Percentiles rank a stretch among this genome's conserved stretches.
These are phyloP conservation scores for Syngnathus rostellatus DNA, from an alignment of 2,797 vertebrate genomes.

Conservation along the genomic window DNA sequence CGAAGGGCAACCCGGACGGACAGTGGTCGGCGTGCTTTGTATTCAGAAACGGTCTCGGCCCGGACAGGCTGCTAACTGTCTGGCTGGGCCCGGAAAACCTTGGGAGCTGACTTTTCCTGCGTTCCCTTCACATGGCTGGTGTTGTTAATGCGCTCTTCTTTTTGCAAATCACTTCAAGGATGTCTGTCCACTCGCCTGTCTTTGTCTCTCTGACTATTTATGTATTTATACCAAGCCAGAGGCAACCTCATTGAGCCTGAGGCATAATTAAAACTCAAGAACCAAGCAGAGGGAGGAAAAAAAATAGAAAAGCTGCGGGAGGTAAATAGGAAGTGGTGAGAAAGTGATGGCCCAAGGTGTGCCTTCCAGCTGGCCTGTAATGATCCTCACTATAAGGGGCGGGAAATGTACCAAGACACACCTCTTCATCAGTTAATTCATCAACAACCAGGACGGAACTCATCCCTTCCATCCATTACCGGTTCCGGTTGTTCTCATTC, in stretches of 20 bases:
- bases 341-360: slow-evolving; percentile 39
- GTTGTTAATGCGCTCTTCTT: slow-evolving; percentile 28
- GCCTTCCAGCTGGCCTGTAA: slow-evolving; percentile 3
- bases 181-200: slow-evolving; percentile 20
- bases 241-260: slow-evolving; percentile 28
- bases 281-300: slow-evolving; percentile 20
- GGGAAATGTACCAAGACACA: not conserved
- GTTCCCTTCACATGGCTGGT: slow-evolving; percentile 49
- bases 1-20: not conserved
- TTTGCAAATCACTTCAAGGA: slow-evolving; percentile 16
- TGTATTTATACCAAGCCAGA: slow-evolving; percentile 47
- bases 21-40: slow-evolving; percentile 33
- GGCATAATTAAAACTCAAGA: slow-evolving; percentile 55
- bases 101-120: slow-evolving; percentile 25
- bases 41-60: slow-evolving; percentile 41
- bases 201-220: slow-evolving; percentile 31
- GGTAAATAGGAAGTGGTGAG: slow-evolving; percentile 42
- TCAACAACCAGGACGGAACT: not conserved
- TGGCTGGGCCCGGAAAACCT: slow-evolving; percentile 28
- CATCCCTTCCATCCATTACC: not conserved
- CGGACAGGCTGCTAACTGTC: slow-evolving; percentile 36
- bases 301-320: slow-evolving; percentile 27
- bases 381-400: not conserved
- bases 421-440: not conserved
- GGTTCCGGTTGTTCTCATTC: not conserved